A percentile compares a stretch with the other conserved stretches of the same genome.
Evolutionary conservation across 2,797 vertebrate genomes (phyloP).

Genomic region (Microctenopoma stevenorrisi): DNA sequence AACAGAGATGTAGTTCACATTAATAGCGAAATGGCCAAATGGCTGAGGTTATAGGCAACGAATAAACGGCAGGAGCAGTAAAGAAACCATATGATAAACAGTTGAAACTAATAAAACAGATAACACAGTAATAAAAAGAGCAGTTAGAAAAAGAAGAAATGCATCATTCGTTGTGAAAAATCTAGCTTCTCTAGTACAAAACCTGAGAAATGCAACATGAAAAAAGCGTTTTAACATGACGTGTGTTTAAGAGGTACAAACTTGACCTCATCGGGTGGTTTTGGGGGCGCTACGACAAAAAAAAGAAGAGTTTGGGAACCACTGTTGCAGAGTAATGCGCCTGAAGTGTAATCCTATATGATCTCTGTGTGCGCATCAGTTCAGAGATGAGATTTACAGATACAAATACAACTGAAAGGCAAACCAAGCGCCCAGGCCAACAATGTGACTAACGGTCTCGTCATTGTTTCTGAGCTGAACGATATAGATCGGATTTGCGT

Average conservation of each 20-base stretch:
- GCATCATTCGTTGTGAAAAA: no score
- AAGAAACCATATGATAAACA: not conserved
- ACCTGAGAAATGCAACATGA: no score
- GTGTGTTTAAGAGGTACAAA: not conserved
- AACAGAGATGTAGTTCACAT: not conserved
- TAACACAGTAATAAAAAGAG: no score
- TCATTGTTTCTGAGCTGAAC: conserved; percentile 43
- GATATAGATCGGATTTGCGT: conserved; percentile 63
- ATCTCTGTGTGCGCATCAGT: conserved; percentile 4
- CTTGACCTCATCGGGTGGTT: not conserved
- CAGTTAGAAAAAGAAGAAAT: no score
- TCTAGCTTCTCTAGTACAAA: no score
- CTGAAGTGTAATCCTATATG: not conserved
- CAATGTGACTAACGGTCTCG: conserved; percentile 47
- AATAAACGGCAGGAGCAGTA: no score
- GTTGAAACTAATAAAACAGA: not conserved
- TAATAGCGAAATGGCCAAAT: no score
- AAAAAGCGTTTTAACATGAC: not conserved
- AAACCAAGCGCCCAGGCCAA: conserved; percentile 45
- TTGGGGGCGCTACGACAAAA: not conserved
- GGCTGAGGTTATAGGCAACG: no score
- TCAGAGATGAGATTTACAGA: conserved; percentile 10
- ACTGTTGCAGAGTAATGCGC: not conserved
- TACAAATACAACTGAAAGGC: conserved; percentile 37
- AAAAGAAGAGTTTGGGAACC: not conserved